Conservation (phyloP, 2,113 vertebrate genomes). For the Rhipidura dahli region DNA sequence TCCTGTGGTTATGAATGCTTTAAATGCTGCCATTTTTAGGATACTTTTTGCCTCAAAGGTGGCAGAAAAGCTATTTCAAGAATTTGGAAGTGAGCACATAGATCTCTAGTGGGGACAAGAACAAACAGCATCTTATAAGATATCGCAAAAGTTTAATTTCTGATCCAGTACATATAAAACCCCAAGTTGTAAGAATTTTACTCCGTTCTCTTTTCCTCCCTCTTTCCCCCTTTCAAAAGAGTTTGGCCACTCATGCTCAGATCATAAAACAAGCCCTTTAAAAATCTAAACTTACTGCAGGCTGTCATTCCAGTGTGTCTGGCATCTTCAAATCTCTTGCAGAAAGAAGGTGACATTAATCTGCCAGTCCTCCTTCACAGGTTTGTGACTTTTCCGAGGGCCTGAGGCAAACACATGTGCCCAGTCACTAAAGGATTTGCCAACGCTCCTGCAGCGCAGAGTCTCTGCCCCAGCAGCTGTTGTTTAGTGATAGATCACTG, state of each 20-base stretch:
- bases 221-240: not conserved
- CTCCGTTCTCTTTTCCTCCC: not conserved
- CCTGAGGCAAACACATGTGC: constrained; percentile 75
- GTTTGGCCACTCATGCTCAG: not conserved
- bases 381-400: constrained; percentile 66
- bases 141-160: not conserved
- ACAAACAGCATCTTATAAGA: not conserved
- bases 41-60: not conserved
- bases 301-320: constrained; percentile 63
- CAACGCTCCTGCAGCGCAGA: constrained; percentile 63
- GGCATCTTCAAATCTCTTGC: constrained; percentile 64
- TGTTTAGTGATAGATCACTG: constrained; percentile 91
- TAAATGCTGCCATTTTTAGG: not conserved
- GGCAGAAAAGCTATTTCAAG: not conserved
- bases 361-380: constrained; percentile 67
- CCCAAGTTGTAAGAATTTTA: not conserved
- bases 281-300: constrained; percentile 37
- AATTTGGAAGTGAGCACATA: constrained; percentile 10
- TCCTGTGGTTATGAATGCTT: not conserved
- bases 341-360: constrained; percentile 62
- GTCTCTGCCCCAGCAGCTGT: constrained; percentile 82
- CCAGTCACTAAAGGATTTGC: constrained; percentile 66
- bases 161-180: not conserved
- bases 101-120: not conserved
- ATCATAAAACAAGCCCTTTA: not conserved